Evolutionary conservation across 2,113 vertebrate species (phyloP).

Genomic region (Corythoichthys intestinalis): DNA sequence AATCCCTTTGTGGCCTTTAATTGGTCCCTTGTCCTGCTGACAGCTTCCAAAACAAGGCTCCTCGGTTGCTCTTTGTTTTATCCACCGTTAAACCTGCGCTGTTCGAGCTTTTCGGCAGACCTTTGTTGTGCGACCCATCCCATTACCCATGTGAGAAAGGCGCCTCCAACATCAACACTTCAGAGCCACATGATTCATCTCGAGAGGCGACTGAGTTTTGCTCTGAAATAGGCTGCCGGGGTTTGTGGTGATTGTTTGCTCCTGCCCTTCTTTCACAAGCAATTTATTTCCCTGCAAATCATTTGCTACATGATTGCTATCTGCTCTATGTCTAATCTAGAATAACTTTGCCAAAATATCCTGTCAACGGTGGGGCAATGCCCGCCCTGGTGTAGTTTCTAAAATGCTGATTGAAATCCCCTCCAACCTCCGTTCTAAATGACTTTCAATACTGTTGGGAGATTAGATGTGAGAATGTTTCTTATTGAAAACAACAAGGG

Average conservation of each 20-base stretch:
- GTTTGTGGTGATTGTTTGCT: constrained; percentile 48
- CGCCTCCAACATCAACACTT: constrained; percentile 43
- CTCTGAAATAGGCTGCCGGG: constrained; percentile 50
- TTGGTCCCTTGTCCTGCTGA: constrained; percentile 2
- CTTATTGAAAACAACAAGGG: constrained; percentile 25
- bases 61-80: constrained; percentile 2
- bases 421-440: constrained; percentile 26
- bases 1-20: constrained; percentile 3
- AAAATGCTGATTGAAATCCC: constrained; percentile 27
- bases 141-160: constrained; percentile 26
- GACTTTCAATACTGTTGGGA: constrained; percentile 17
- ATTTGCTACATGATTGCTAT: constrained; percentile 25
- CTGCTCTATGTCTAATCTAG: constrained; percentile 23
- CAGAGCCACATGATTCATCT: constrained; percentile 44
- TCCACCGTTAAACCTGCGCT: background rate
- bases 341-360: constrained; percentile 23
- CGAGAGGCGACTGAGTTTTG: constrained; percentile 37
- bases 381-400: constrained; percentile 17
- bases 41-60: background rate
- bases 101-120: constrained; percentile 14
- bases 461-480: constrained; percentile 9
- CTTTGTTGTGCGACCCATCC: constrained; percentile 16
- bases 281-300: constrained; percentile 51
- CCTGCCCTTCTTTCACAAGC: constrained; percentile 57
- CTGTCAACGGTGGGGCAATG: constrained; percentile 7